These are phyloP conservation scores for Perizoma affinitatum DNA, from an alignment of 2,888 invertebrate species.

Conservation along the genomic window DNA sequence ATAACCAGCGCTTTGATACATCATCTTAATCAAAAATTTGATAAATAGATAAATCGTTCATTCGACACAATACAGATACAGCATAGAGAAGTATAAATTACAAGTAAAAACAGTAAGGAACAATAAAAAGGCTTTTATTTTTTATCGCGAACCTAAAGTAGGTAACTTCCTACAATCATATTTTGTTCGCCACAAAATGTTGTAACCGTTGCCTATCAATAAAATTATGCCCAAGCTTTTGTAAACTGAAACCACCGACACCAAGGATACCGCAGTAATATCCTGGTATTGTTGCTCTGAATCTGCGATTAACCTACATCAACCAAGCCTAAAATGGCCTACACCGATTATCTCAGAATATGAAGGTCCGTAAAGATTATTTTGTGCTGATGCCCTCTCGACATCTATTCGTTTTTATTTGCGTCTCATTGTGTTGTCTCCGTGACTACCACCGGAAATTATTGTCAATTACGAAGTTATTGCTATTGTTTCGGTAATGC, in stretches of 20 bases:
- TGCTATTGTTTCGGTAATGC: constrained; percentile 23
- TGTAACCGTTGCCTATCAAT: no score
- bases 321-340: constrained; percentile 6
- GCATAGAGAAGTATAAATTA: no score
- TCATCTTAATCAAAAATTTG: no score
- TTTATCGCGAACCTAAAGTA: no score
- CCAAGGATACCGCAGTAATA: constrained; percentile 9
- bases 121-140: no score
- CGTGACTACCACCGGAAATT: constrained; percentile 23
- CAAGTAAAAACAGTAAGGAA: no score
- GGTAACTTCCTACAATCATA: no score
- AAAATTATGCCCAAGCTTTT: not conserved
- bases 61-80: no score
- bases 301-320: constrained; percentile 19
- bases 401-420: constrained; percentile 25
- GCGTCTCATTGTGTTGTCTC: constrained; percentile 24
- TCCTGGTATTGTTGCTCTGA: constrained; percentile 8
- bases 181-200: no score
- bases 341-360: constrained; percentile 20
- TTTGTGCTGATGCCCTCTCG: constrained; percentile 17
- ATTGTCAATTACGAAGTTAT: constrained; percentile 20
- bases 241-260: not conserved
- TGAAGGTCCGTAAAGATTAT: constrained; percentile 20
- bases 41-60: no score
- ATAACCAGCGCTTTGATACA: no score